Evolutionary conservation across 2,888 invertebrate species (phyloP).

Genomic region (Harpalus rubripes): DNA sequence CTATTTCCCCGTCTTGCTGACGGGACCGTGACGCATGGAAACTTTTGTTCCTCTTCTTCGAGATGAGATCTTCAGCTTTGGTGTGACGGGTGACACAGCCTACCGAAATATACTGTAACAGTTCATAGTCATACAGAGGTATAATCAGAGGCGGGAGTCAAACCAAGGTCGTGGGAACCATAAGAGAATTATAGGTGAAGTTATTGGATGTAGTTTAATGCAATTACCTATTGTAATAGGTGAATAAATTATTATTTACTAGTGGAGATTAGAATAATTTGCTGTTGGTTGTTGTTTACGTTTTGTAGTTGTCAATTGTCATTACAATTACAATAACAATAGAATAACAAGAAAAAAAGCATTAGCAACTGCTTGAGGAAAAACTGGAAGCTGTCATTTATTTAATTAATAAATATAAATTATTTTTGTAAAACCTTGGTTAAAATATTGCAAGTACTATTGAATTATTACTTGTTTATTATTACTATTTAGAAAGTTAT

Average conservation of each 20-base stretch:
- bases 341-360: background rate
- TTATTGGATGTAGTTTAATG: slow-evolving; percentile 18
- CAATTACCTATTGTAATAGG: slow-evolving; percentile 6
- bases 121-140: background rate
- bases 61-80: slow-evolving; percentile 44
- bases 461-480: too few relatives aligned
- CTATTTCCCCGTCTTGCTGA: slow-evolving; percentile 29
- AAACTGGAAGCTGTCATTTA: too few relatives aligned
- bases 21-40: slow-evolving; percentile 21
- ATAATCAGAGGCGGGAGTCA: slow-evolving; percentile 24
- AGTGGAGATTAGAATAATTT: background rate
- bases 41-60: slow-evolving; percentile 23
- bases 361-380: background rate
- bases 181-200: slow-evolving; percentile 9
- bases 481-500: too few relatives aligned
- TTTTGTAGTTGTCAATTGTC: background rate
- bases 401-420: too few relatives aligned
- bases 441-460: too few relatives aligned
- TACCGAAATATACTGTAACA: slow-evolving; percentile 45
- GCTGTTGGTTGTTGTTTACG: background rate
- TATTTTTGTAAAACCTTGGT: too few relatives aligned
- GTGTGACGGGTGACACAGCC: slow-evolving; percentile 38
- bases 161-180: slow-evolving; percentile 43
- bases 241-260: slow-evolving; percentile 7
- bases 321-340: background rate